Evolutionary conservation across 2,888 invertebrate genomes (phyloP).

Genomic region (Lasius platythorax): DNA sequence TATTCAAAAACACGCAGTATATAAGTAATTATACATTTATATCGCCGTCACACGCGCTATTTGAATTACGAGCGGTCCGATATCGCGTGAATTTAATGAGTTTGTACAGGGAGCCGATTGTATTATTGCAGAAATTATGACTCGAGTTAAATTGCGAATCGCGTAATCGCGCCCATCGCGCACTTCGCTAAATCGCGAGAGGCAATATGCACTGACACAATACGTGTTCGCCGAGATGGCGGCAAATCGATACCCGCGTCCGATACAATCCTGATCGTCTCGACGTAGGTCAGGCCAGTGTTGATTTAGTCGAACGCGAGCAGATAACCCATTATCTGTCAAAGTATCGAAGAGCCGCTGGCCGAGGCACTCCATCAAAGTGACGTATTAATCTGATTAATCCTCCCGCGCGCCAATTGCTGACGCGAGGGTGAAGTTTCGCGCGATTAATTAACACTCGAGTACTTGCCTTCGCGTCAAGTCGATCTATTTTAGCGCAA

Average conservation of each 20-base stretch:
- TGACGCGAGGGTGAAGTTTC: constrained; percentile 14
- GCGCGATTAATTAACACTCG: constrained; percentile 1
- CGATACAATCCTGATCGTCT: constrained; percentile 60
- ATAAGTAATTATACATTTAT: constrained; percentile 19
- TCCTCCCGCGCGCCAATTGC: constrained; percentile 14
- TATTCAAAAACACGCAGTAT: background rate
- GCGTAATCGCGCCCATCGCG: background rate
- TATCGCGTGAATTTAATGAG: background rate
- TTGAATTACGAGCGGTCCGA: background rate
- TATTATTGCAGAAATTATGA: background rate
- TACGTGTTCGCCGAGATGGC: background rate
- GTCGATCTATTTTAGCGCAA: constrained; percentile 6
- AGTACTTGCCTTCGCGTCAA: background rate
- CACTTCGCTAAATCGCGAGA: background rate
- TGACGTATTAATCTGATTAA: constrained; percentile 61
- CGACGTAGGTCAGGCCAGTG: constrained; percentile 40
- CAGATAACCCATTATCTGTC: constrained; percentile 58
- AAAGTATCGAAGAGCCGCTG: constrained; percentile 49
- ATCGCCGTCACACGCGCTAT: background rate
- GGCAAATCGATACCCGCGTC: constrained; percentile 55
- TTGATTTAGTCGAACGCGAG: constrained; percentile 60
- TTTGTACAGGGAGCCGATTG: background rate
- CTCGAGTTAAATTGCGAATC: background rate
- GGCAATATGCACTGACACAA: constrained; percentile 2
- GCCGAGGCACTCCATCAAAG: constrained; percentile 29